Evolutionary conservation across 2,888 invertebrate genomes (phyloP).

Genomic region (Palloptera scutellata): DNA sequence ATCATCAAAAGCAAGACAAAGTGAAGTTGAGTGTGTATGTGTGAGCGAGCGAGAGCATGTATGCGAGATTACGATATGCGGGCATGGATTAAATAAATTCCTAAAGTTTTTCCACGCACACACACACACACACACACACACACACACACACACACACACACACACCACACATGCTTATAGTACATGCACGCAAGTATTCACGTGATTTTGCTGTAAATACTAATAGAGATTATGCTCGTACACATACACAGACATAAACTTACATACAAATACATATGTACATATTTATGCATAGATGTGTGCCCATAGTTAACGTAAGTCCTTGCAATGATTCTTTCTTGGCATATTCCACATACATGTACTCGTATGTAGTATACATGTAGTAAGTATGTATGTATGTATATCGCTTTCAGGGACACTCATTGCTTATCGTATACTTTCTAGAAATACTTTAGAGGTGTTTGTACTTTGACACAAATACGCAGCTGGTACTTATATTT

Average conservation of each 20-base stretch:
- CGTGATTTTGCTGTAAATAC: constrained; percentile 5
- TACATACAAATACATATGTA: not conserved
- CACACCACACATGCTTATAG: not conserved
- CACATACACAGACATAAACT: not conserved
- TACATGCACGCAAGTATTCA: not conserved
- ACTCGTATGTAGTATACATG: no score
- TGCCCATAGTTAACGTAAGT: no score
- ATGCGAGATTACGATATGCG: constrained; percentile 25
- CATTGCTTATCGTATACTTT: no score
- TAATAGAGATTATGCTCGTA: not conserved
- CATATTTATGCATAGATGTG: not conserved
- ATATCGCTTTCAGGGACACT: no score
- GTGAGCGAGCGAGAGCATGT: constrained; percentile 1
- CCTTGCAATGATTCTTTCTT: no score
- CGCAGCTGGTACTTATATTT: no score
- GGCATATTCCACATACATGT: no score
- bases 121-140: not conserved
- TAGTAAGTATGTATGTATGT: no score
- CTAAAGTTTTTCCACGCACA: constrained; percentile 10
- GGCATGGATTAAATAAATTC: constrained; percentile 34
- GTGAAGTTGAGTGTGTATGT: constrained; percentile 3
- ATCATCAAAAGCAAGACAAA: constrained; percentile 6
- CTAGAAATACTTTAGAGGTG: no score
- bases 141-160: not conserved
- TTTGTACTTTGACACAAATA: no score